Conservation (phyloP, 2,888 invertebrate species). For the Cephus pygmeus region DNA sequence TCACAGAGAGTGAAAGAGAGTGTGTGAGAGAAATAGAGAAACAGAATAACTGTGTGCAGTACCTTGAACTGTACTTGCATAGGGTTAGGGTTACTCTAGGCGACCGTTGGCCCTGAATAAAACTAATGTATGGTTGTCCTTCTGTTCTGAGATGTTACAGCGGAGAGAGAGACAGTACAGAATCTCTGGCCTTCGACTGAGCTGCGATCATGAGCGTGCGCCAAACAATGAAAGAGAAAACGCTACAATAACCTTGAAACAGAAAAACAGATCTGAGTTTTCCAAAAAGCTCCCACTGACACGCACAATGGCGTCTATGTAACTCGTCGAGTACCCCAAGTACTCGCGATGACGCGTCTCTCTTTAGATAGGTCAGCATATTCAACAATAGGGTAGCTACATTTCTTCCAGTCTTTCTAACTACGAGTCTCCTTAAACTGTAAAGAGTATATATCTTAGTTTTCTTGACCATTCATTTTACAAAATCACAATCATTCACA, state of each 20-base stretch:
- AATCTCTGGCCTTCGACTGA: slow-evolving; percentile 66
- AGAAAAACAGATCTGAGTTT: slow-evolving; percentile 60
- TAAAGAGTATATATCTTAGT: not conserved
- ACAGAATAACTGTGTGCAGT: not conserved
- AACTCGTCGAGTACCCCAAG: slow-evolving; percentile 54
- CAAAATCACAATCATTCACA: not conserved
- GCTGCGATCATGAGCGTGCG: slow-evolving; percentile 65
- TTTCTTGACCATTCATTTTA: not conserved
- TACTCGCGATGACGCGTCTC: slow-evolving; percentile 42
- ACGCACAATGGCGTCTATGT: slow-evolving; percentile 43
- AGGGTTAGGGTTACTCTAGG: slow-evolving; percentile 50
- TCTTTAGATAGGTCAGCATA: slow-evolving; percentile 63
- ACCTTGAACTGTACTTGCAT: not conserved
- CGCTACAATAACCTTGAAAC: slow-evolving; percentile 61
- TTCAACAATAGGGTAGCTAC: slow-evolving; percentile 55
- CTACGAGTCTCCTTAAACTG: slow-evolving; percentile 46
- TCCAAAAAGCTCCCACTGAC: slow-evolving; percentile 55
- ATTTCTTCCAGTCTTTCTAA: slow-evolving; percentile 46
- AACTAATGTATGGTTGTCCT: slow-evolving; percentile 68
- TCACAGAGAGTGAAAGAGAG: not conserved
- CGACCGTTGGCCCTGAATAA: slow-evolving; percentile 57
- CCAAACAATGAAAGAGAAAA: slow-evolving; percentile 65
- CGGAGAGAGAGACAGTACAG: slow-evolving; percentile 65
- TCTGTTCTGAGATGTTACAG: slow-evolving; percentile 70
- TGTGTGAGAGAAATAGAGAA: not conserved